A percentile compares a stretch with the other conserved stretches of the same genome.
Evolutionary conservation across 2,797 vertebrate species (phyloP).

Genomic region (Ctenopoma multispine): DNA sequence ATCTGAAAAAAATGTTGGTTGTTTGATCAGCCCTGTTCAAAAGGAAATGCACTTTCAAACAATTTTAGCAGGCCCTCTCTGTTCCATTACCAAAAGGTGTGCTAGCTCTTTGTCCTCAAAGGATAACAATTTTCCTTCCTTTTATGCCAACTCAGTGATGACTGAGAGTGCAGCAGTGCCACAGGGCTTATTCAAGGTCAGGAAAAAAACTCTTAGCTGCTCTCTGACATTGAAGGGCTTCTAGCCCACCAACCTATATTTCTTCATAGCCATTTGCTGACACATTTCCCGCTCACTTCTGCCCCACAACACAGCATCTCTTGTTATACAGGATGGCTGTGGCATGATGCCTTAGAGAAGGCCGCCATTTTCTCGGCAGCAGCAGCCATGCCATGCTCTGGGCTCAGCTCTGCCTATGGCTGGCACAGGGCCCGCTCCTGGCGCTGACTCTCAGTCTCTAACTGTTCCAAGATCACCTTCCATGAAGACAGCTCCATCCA

Average conservation of each 20-base stretch:
- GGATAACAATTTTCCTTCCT: slow-evolving; percentile 38
- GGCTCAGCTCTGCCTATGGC: slow-evolving; percentile 78
- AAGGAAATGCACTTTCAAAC: slow-evolving; percentile 38
- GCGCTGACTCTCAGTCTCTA: slow-evolving; percentile 66
- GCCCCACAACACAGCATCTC: slow-evolving; percentile 44
- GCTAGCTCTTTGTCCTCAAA: slow-evolving; percentile 42
- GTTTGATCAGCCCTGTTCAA: slow-evolving; percentile 55
- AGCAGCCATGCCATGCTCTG: slow-evolving; percentile 81
- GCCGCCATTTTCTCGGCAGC: slow-evolving; percentile 82
- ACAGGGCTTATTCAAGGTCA: slow-evolving; percentile 67
- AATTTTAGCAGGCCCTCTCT: slow-evolving; percentile 17
- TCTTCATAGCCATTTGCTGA: slow-evolving; percentile 46
- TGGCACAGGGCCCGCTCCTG: slow-evolving; percentile 81
- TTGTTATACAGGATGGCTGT: slow-evolving; percentile 61
- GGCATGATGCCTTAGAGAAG: slow-evolving; percentile 65
- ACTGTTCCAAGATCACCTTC: slow-evolving; percentile 81
- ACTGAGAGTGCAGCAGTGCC: slow-evolving; percentile 47
- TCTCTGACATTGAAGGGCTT: slow-evolving; percentile 54
- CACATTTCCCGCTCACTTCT: slow-evolving; percentile 26
- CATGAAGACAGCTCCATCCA: slow-evolving; percentile 66
- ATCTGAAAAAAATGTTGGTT: not conserved
- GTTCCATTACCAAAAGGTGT: slow-evolving; percentile 41
- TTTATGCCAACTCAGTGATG: slow-evolving; percentile 44
- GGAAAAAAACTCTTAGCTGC: slow-evolving; percentile 34
- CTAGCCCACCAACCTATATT: slow-evolving; percentile 52